Percentiles rank a stretch among this genome's conserved stretches.
phyloP scores from a whole-genome alignment of 2,797 vertebrate genomes.

The Xiphorhynchus erythropygius region DNA sequence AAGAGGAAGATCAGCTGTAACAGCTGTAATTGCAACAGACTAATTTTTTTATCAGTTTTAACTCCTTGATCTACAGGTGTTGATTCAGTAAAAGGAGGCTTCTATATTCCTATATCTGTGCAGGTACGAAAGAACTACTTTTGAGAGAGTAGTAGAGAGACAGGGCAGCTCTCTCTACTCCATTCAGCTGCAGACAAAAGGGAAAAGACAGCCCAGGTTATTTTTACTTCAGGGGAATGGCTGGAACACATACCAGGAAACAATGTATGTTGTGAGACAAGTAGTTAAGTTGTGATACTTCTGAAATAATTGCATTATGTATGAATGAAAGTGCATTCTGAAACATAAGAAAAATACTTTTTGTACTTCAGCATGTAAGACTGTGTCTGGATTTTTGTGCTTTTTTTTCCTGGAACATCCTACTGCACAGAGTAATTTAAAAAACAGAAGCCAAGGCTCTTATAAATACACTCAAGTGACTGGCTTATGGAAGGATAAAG shows the following conservation, averaged over 20 bases:
- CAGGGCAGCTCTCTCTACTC: neutral
- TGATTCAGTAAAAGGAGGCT: neutral
- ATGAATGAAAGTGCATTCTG: neutral
- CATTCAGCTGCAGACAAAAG: neutral
- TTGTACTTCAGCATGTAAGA: neutral
- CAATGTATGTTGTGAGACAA: neutral
- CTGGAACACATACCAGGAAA: neutral
- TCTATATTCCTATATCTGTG: neutral
- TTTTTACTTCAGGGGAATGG: neutral
- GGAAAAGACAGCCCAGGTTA: neutral
- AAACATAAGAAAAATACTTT: neutral
- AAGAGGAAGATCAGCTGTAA: slow-evolving; percentile 3
- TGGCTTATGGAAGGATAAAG: slow-evolving; percentile 23
- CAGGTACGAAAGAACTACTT: neutral
- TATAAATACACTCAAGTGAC: slow-evolving; percentile 25
- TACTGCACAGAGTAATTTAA: neutral
- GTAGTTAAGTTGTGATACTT: neutral
- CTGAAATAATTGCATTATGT: neutral
- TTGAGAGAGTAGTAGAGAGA: neutral
- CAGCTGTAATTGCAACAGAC: neutral
- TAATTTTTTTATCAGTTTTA: neutral
- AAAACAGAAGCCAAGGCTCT: slow-evolving; percentile 11
- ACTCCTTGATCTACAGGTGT: neutral
- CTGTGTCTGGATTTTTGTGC: neutral
- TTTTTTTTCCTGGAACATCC: neutral